A percentile compares a stretch with the other conserved stretches of the same genome.
Evolutionary conservation across 2,113 vertebrate species (phyloP).

Genomic region (Trematomus loennbergii): DNA sequence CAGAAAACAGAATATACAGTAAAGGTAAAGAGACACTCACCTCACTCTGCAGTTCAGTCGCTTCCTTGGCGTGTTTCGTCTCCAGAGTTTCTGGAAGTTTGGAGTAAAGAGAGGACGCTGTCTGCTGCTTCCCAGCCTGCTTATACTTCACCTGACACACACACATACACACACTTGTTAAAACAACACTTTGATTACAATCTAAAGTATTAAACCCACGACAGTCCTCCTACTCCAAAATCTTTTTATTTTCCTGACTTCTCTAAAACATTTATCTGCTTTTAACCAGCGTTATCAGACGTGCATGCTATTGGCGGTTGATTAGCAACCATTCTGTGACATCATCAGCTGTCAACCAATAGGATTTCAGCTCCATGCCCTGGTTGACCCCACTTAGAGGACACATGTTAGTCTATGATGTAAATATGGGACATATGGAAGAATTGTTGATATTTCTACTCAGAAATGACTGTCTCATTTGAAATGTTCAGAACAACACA

Average conservation of each 20-base stretch:
- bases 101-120: constrained; percentile 86
- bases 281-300: constrained; percentile 5
- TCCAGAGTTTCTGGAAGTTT: constrained; percentile 92
- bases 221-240: neutral
- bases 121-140: constrained; percentile 84
- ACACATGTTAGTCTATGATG: neutral
- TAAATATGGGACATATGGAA: neutral
- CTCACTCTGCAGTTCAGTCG: constrained; percentile 88
- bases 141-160: constrained; percentile 89
- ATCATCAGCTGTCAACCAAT: constrained; percentile 25
- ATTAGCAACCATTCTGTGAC: constrained; percentile 6
- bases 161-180: constrained; percentile 22
- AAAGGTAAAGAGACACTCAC: constrained; percentile 70
- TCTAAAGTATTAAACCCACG: neutral
- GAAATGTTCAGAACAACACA: too few species aligned
- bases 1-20: neutral
- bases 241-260: neutral
- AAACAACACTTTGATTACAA: too few species aligned
- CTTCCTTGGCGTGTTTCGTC: constrained; percentile 87
- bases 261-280: neutral
- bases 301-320: neutral
- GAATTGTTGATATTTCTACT: neutral
- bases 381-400: neutral
- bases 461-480: too few species aligned
- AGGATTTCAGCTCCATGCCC: neutral